Base-by-base conservation (phyloP, 2,888 invertebrate genomes). In the Nymphalis polychloros region DNA sequence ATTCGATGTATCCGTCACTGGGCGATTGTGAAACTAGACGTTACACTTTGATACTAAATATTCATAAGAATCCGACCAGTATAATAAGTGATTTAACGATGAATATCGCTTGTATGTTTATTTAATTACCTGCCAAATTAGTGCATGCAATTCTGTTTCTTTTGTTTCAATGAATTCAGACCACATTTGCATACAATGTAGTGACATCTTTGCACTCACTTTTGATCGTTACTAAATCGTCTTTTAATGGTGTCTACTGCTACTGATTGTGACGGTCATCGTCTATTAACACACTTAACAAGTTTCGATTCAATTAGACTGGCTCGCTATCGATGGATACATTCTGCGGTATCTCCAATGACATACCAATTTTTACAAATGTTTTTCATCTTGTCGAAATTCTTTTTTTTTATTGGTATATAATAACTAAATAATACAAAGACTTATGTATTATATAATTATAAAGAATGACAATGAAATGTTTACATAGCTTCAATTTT, bases 201-300 rank as follows among this genome's bases (percentile, higher is more conserved):
- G 80, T 84, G 83, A 81, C 85, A 85, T 85, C 81, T 81, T 83
- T 85, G 80, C 75, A 79, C 81, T 80, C 78, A 75, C 74, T 80
- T 82, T 80, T 80, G 85, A 86, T 86, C 76, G 83, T 82, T 84
- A 80, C 86, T 86, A 87, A 88, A 89, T 89, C 71, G 81, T 77
- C 79, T 87, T 89, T 90, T 89, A 89, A 91, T 88, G 84, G 76
- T 78, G 79, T 81, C 78, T 76, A 72, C 77, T 70, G 74, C 69
- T 76, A 76, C 75, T 57, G 75, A 82, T 81, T 81, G 76, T 80
- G 82, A 81, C 76, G 78, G 80, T 74, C 80, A 75, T 75, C 75
- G 76, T 80, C 82, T 83, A 87, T 86, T 86, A 87, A 80, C 86
- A 85, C 82, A 85, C 79, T 84, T 84, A 81, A 81, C 80, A 81